Evolutionary conservation across 2,888 invertebrate species (phyloP), one percentile per base, ranked within the genome.

Genomic region (Tachina grossa): DNA sequence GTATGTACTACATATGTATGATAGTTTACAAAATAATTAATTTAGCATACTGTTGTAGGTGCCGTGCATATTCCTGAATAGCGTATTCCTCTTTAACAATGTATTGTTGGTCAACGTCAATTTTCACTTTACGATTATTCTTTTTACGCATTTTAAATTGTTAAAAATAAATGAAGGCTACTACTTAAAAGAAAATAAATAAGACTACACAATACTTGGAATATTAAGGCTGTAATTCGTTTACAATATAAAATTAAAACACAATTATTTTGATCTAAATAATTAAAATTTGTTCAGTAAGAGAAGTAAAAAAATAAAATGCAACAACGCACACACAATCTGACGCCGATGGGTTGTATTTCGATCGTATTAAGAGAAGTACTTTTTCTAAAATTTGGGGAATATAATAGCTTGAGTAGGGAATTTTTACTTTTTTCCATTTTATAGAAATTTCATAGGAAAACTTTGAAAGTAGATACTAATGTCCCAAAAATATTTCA

Each of bases 101-200:
- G 41, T 19, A 43, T 45, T 72, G 39, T 43, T 74, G 65, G 1
- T 76, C 77, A 13, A 69, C 69, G 9, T 76, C 84, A 71, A 80
- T 65, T 80, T 65, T 75, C 8, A 75, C 11, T 76, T 85, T 85
- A 16, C 85, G 85, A 83, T 85, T 85, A 71, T 79, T 79, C 61
- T 85, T 85, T 49, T 83, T 85, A 61, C 85, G 85, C 85, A 85
- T 85, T 75, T 82, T 85, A 49, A n/a, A 19, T 0, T 39, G 9
- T 63, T 74, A 43, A 53, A 63, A 47, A 11, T 63, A 83, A 79
- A 79, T 39, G 53, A 45, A 65, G 45, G 39, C 45, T 49, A 53
- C 14, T 61, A 13, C 55, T 59, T 76, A 63, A 63, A 71, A 71
- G 0, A 72, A 65, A 39, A 39, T 51, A 53, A 14, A 10, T 13